phyloP scores from a whole-genome alignment of 2,888 invertebrate genomes.

The Limenitis arthemis region DNA sequence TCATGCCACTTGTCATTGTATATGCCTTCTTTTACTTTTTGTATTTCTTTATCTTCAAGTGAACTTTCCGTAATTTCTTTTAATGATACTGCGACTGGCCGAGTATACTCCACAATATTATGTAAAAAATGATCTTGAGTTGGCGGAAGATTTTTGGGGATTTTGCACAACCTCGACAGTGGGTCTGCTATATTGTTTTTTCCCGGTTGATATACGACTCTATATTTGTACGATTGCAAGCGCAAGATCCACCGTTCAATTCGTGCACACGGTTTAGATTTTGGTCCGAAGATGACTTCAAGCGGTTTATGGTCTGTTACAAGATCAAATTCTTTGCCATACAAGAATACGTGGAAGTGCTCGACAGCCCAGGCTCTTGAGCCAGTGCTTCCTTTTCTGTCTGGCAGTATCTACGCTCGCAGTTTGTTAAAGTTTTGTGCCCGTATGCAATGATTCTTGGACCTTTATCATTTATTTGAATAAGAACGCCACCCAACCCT shows the following conservation, averaged over 20 bases:
- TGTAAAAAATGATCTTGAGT: neutral
- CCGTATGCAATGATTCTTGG: slow-evolving; percentile 27
- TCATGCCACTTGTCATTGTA: slow-evolving; percentile 16
- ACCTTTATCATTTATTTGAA: slow-evolving; percentile 14
- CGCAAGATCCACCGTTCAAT: slow-evolving; percentile 36
- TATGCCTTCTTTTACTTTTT: slow-evolving; percentile 9
- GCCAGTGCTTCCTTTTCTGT: slow-evolving; percentile 29
- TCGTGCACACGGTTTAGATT: slow-evolving; percentile 34
- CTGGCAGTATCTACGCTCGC: slow-evolving; percentile 25
- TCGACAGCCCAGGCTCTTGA: slow-evolving; percentile 27
- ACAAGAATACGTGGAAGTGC: slow-evolving; percentile 29
- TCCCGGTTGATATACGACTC: slow-evolving; percentile 29
- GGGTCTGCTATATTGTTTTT: slow-evolving; percentile 32
- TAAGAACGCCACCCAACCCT: slow-evolving; percentile 9
- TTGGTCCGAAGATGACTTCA: slow-evolving; percentile 28
- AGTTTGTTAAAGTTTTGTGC: slow-evolving; percentile 11
- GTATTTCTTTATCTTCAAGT: slow-evolving; percentile 11
- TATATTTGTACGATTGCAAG: slow-evolving; percentile 30
- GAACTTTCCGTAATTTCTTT: slow-evolving; percentile 9
- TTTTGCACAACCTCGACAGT: slow-evolving; percentile 18
- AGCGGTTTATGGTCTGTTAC: slow-evolving; percentile 40
- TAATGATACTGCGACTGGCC: slow-evolving; percentile 10
- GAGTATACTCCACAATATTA: neutral
- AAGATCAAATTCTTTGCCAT: slow-evolving; percentile 31
- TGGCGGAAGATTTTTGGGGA: neutral